Evolutionary conservation across 2,113 vertebrate genomes (phyloP), one percentile per base, ranked within the genome.

Genomic region (Chroicocephalus ridibundus): DNA sequence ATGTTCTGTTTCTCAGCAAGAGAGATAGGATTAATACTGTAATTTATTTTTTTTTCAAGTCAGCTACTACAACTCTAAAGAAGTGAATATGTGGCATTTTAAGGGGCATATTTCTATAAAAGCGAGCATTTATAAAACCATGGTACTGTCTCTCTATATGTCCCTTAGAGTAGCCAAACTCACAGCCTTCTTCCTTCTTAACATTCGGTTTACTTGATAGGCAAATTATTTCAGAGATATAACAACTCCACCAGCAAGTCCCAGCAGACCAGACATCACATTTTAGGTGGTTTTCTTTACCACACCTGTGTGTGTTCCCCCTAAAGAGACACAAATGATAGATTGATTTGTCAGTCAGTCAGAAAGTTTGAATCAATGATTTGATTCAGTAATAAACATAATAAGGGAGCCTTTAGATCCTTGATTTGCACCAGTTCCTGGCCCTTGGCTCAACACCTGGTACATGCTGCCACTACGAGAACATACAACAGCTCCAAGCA

Each of bases 101-200:
- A 58, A 68, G 40, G 36, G 15, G 3, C 6, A 52, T 44, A 26
- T 86, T 74, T 49, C 6, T 20, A 13, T 36, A 36, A 74, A 79
- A 92, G 9, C 0, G 1, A 40, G 8, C 13, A 15, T 34, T 92
- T 75, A 7, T 34, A 44, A 77, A 40, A 54, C 20, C 21, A 16
- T 11, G 4, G n/a, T 22, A 5, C 42, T 17, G 11, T 7, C 47
- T 52, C 64, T 31, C 24, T 24, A 0, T 4, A 4, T 4, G 3
- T 25, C 38, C 15, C 19, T 31, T 7, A 34, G 0, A n/a, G 44
- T 8, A 49, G 64, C 16, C 38, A 46, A 27, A 38, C 38, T 71
- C 70, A 13, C 40, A 68, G 47, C 16, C 49, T 64, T 47, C 61
- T n/a, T 44, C 11, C 57, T 62, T 6, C 38, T 49, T 20, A 29